Evolutionary conservation across 2,113 vertebrate species (phyloP).

Genomic region (Hemicordylus capensis): DNA sequence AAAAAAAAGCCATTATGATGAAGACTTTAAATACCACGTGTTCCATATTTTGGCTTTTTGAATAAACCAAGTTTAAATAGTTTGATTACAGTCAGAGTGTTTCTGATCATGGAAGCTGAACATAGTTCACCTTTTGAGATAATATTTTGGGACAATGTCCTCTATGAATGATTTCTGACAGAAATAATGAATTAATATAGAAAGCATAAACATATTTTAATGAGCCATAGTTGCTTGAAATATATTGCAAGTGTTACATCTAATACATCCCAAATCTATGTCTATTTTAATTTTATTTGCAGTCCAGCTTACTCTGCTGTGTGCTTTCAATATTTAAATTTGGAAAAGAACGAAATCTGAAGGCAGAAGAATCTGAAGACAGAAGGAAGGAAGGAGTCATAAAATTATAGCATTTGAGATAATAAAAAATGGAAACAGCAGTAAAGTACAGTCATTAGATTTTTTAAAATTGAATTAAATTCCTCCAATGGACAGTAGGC

Average conservation of each 20-base stretch:
- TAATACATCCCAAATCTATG: background rate
- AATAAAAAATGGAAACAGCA: constrained; percentile 19
- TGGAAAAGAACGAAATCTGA: too few species aligned
- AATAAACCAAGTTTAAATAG: background rate
- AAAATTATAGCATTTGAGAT: too few species aligned
- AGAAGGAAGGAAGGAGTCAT: too few species aligned
- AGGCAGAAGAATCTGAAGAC: too few species aligned
- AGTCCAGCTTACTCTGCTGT: too few species aligned
- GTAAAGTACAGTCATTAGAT: constrained; percentile 1
- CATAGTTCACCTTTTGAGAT: background rate
- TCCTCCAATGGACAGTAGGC: background rate
- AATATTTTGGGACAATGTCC: too few species aligned
- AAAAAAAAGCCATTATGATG: background rate
- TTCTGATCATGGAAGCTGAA: background rate
- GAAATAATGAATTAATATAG: too few species aligned
- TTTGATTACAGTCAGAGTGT: background rate
- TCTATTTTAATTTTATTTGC: too few species aligned
- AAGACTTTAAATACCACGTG: constrained; percentile 5
- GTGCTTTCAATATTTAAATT: too few species aligned
- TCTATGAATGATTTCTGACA: too few species aligned
- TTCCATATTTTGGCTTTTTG: constrained; percentile 10
- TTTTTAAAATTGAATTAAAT: too few species aligned
- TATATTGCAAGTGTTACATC: background rate
- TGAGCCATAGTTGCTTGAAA: too few species aligned
- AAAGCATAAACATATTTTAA: background rate